Evolutionary conservation across 2,888 invertebrate species (phyloP).

Genomic region (Oscheius onirici): DNA sequence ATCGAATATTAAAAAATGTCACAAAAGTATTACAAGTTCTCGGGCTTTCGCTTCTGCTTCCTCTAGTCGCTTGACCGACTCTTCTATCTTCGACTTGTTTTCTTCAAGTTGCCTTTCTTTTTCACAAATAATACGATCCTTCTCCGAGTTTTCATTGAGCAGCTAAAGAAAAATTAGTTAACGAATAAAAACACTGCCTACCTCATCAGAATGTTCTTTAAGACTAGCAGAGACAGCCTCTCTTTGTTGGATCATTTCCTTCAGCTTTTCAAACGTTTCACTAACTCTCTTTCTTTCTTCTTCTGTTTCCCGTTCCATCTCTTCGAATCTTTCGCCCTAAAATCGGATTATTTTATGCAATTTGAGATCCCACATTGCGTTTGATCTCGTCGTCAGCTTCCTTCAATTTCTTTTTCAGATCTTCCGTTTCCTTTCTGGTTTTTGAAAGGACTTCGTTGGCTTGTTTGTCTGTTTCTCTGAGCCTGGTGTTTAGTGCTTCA

Average conservation of each 20-base stretch:
- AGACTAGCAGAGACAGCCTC: slow-evolving; percentile 34
- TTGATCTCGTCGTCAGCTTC: slow-evolving; percentile 46
- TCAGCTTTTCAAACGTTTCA: slow-evolving; percentile 46
- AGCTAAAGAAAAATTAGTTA: neutral
- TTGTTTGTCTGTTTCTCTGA: slow-evolving; percentile 13
- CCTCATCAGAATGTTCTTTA: slow-evolving; percentile 37
- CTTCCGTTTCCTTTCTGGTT: slow-evolving; percentile 39
- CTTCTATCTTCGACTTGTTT: slow-evolving; percentile 47
- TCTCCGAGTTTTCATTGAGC: neutral
- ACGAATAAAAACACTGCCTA: neutral
- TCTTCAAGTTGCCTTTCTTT: slow-evolving; percentile 51
- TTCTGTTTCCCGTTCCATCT: slow-evolving; percentile 56
- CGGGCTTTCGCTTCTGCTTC: slow-evolving; percentile 66
- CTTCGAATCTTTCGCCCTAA: slow-evolving; percentile 49
- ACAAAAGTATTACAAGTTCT: slow-evolving; percentile 45
- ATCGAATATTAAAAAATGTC: neutral
- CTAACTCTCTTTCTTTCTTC: slow-evolving; percentile 55
- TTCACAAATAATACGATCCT: slow-evolving; percentile 33
- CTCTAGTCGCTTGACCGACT: slow-evolving; percentile 55
- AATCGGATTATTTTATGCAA: too few species aligned
- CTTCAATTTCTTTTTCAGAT: slow-evolving; percentile 38
- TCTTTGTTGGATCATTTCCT: slow-evolving; percentile 39
- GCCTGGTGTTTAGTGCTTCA: slow-evolving; percentile 15
- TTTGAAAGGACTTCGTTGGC: neutral
- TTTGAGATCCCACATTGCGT: slow-evolving; percentile 26